Conservation (phyloP, 1,140 invertebrate genomes). For the Nephila pilipes region DNA sequence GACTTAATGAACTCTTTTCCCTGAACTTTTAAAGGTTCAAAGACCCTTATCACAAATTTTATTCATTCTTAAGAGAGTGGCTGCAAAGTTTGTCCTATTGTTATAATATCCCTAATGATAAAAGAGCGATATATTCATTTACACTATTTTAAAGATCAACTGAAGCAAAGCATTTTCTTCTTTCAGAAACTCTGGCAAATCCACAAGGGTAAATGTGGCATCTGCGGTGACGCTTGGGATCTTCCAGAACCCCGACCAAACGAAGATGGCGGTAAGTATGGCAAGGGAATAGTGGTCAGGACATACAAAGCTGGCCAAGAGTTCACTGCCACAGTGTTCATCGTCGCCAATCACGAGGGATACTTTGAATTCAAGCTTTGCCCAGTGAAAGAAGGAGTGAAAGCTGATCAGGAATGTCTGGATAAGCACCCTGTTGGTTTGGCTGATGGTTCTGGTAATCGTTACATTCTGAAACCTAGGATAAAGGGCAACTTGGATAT, state of each 20-base stretch:
- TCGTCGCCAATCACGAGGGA: conserved; percentile 84
- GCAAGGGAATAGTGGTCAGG: conserved; percentile 83
- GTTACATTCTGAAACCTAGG: conserved; percentile 59
- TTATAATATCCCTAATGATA: no score
- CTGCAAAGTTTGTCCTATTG: no score
- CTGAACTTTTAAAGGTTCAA: no score
- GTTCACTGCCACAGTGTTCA: conserved; percentile 81
- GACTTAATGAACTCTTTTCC: no score
- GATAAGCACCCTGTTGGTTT: conserved; percentile 82
- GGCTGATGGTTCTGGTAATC: conserved; percentile 81
- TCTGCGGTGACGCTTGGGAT: conserved; percentile 88
- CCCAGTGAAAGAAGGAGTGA: conserved; percentile 80
- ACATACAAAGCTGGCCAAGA: conserved; percentile 81
- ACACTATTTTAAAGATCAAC: not conserved
- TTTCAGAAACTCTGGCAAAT: conserved; percentile 72
- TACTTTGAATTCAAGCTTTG: conserved; percentile 85
- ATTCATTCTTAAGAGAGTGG: no score
- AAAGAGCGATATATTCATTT: no score
- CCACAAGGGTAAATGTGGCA: conserved; percentile 91
- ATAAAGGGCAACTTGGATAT: conserved; percentile 10
- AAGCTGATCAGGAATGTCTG: conserved; percentile 85
- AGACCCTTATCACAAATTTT: no score
- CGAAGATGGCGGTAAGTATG: conserved; percentile 85
- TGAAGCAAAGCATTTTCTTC: not conserved
- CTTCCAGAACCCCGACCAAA: conserved; percentile 84